These are phyloP conservation scores for Irena cyanogastra DNA, from an alignment of 2,113 vertebrate species.

Conservation along the genomic window DNA sequence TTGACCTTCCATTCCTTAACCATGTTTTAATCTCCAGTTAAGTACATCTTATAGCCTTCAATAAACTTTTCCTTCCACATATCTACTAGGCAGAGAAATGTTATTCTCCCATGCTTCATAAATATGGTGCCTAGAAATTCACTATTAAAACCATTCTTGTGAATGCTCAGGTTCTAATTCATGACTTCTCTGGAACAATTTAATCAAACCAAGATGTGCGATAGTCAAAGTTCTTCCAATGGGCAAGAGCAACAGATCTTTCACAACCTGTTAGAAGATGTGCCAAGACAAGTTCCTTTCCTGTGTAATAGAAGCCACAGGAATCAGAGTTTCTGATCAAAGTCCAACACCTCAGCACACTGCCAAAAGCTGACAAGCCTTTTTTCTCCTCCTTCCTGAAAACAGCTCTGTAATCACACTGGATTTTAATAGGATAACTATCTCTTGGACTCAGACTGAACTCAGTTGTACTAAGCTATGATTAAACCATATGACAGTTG, in stretches of 20 bases:
- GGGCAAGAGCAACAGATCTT: constrained; percentile 36
- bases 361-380: constrained; percentile 57
- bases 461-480: constrained; percentile 1
- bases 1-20: background rate
- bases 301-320: constrained; percentile 58
- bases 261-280: constrained; percentile 54
- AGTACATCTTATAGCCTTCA: background rate
- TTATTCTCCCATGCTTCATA: background rate
- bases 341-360: constrained; percentile 36
- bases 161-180: constrained; percentile 35
- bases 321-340: constrained; percentile 58
- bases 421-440: constrained; percentile 56
- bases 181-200: constrained; percentile 48
- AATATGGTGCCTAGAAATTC: background rate
- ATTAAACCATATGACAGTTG: constrained; percentile 14
- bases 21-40: background rate
- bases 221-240: constrained; percentile 59
- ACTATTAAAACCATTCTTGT: constrained; percentile 2
- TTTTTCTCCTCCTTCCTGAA: constrained; percentile 7
- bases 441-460: constrained; percentile 44
- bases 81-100: background rate
- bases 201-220: constrained; percentile 50
- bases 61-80: background rate
- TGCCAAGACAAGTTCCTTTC: constrained; percentile 49
- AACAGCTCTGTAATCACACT: constrained; percentile 53